A percentile compares a stretch with the other conserved stretches of the same genome.
phyloP scores from a whole-genome alignment of 2,113 vertebrate species.

The Marcusenius ussheri region DNA sequence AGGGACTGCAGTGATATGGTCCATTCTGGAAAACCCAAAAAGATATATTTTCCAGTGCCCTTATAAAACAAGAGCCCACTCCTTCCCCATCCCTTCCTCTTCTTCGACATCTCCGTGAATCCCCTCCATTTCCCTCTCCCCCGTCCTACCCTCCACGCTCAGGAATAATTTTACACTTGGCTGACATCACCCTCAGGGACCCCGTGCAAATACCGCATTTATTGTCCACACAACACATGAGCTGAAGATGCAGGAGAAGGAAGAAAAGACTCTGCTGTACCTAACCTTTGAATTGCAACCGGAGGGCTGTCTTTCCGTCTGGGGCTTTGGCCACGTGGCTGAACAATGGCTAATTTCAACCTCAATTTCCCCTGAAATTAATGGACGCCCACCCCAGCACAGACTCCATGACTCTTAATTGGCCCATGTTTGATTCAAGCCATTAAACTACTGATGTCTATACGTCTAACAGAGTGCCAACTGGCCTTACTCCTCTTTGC shows the following conservation, averaged over 20 bases:
- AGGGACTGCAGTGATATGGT: neutral
- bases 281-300: conserved; percentile 38
- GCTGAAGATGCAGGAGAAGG: conserved; percentile 30
- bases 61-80: conserved; percentile 15
- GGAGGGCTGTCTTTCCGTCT: conserved; percentile 29
- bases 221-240: conserved; percentile 8
- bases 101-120: conserved; percentile 28
- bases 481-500: conserved; percentile 29
- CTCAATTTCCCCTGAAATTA: conserved; percentile 67
- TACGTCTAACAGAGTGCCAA: conserved; percentile 42
- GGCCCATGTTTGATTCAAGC: conserved; percentile 60
- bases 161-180: conserved; percentile 25
- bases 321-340: conserved; percentile 52
- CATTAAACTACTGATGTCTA: conserved; percentile 67
- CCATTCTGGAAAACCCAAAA: neutral
- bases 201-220: conserved; percentile 22
- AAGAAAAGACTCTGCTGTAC: conserved; percentile 26
- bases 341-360: conserved; percentile 64
- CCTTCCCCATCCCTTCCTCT: neutral
- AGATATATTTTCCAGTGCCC: neutral
- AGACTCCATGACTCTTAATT: conserved; percentile 60
- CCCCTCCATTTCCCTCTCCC: conserved; percentile 23
- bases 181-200: conserved; percentile 27
- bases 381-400: conserved; percentile 50
- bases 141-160: neutral